Conservation (phyloP, 2,113 vertebrate species). For the Anolis sagrei region DNA sequence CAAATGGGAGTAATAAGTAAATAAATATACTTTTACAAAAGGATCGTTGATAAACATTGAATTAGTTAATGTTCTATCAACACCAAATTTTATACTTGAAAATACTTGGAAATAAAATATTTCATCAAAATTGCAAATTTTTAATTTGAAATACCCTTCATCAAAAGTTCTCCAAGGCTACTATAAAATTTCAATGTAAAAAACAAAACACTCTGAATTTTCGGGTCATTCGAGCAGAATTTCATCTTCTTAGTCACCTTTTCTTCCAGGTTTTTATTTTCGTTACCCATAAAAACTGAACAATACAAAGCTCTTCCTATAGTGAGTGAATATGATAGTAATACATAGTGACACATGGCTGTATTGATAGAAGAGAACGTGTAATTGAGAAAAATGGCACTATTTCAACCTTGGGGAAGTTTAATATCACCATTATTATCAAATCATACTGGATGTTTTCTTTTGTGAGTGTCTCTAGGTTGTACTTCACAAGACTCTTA, state of each 20-base stretch:
- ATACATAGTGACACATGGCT: background rate
- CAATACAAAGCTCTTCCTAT: constrained; percentile 36
- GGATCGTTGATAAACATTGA: too few relatives aligned
- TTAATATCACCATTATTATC: background rate
- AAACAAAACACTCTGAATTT: background rate
- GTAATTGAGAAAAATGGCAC: background rate
- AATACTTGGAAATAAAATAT: background rate
- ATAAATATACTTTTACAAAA: too few relatives aligned
- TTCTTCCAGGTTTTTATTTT: background rate
- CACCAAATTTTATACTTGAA: too few relatives aligned
- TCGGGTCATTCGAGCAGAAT: constrained; percentile 9
- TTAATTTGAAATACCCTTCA: too few relatives aligned
- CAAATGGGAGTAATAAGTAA: too few relatives aligned
- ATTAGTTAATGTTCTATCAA: too few relatives aligned
- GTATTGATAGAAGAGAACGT: constrained; percentile 10
- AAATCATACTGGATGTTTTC: background rate
- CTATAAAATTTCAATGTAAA: too few relatives aligned
- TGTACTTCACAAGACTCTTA: constrained; percentile 9
- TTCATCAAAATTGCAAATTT: too few relatives aligned
- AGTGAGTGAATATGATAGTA: constrained; percentile 30
- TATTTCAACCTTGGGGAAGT: constrained; percentile 24
- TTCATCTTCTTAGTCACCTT: background rate
- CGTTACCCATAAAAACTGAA: constrained; percentile 16
- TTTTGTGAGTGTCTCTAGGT: constrained; percentile 8
- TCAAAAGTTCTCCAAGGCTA: too few relatives aligned